phyloP scores from a whole-genome alignment of 2,888 invertebrate genomes.

The Rhingia campestris region DNA sequence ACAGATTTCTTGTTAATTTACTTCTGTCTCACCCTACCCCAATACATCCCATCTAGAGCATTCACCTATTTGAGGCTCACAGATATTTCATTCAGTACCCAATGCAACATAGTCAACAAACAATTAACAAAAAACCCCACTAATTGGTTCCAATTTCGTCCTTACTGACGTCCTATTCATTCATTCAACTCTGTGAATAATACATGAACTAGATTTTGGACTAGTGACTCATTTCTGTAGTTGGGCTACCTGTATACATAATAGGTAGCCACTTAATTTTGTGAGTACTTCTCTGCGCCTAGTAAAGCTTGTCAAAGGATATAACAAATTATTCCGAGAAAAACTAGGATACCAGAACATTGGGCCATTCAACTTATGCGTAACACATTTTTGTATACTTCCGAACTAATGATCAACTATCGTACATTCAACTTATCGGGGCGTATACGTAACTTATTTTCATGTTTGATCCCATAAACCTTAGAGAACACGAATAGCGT shows the following conservation, averaged over 20 bases:
- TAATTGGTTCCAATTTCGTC: conserved; percentile 55
- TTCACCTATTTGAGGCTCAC: background rate
- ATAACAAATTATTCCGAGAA: conserved; percentile 13
- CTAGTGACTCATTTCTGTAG: conserved; percentile 32
- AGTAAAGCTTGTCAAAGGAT: conserved; percentile 34
- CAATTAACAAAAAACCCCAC: conserved; percentile 10
- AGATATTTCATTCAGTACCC: background rate
- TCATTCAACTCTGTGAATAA: conserved; percentile 40
- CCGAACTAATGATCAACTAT: background rate
- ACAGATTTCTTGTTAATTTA: conserved; percentile 5
- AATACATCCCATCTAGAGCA: background rate
- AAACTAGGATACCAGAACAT: conserved; percentile 27
- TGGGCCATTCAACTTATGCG: conserved; percentile 60
- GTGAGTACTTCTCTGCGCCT: background rate
- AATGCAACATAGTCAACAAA: conserved; percentile 3
- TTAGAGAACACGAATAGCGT: background rate
- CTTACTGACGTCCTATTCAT: conserved; percentile 46
- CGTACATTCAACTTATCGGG: conserved; percentile 52
- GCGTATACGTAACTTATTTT: conserved; percentile 56
- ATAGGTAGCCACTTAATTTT: conserved; percentile 33
- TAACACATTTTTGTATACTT: conserved; percentile 25
- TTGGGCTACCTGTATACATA: conserved; percentile 11
- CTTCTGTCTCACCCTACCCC: background rate
- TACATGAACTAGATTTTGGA: conserved; percentile 46
- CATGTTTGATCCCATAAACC: too few relatives aligned